These are phyloP conservation scores for Tupiocoris notatus DNA, from an alignment of 2,888 invertebrate species.

Conservation along the genomic window DNA sequence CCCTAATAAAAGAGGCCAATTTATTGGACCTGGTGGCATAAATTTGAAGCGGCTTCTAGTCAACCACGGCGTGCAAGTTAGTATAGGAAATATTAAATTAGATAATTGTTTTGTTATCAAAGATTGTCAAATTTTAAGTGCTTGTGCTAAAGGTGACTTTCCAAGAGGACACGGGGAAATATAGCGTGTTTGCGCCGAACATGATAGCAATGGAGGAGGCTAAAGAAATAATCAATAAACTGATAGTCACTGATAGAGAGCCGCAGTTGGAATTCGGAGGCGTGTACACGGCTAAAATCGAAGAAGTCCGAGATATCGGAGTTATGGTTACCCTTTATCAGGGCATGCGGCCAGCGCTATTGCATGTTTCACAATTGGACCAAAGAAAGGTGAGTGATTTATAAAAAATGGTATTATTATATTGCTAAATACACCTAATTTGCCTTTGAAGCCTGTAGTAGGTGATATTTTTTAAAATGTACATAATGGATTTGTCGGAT, in stretches of 20 bases:
- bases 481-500: too few relatives aligned
- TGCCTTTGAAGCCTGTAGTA: too few relatives aligned
- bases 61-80: slow-evolving; percentile 82
- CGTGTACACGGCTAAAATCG: slow-evolving; percentile 84
- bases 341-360: slow-evolving; percentile 76
- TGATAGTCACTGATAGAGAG: slow-evolving; percentile 66
- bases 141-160: slow-evolving; percentile 63
- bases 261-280: slow-evolving; percentile 89
- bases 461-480: too few relatives aligned
- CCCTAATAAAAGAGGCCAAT: slow-evolving; percentile 70
- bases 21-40: slow-evolving; percentile 80
- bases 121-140: background rate
- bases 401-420: background rate
- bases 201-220: slow-evolving; percentile 85
- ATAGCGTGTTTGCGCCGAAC: slow-evolving; percentile 82
- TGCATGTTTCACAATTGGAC: slow-evolving; percentile 91
- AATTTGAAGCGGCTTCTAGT: slow-evolving; percentile 81
- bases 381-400: slow-evolving; percentile 68
- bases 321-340: slow-evolving; percentile 85
- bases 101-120: background rate
- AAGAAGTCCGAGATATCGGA: slow-evolving; percentile 84
- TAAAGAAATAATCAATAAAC: slow-evolving; percentile 70
- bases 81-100: background rate
- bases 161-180: slow-evolving; percentile 71
- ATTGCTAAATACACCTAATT: too few relatives aligned